Percentiles rank a stretch among this genome's conserved stretches.
Evolutionary conservation across 1,140 invertebrate species (phyloP).

Genomic region (Cardiocondyla obscurior): DNA sequence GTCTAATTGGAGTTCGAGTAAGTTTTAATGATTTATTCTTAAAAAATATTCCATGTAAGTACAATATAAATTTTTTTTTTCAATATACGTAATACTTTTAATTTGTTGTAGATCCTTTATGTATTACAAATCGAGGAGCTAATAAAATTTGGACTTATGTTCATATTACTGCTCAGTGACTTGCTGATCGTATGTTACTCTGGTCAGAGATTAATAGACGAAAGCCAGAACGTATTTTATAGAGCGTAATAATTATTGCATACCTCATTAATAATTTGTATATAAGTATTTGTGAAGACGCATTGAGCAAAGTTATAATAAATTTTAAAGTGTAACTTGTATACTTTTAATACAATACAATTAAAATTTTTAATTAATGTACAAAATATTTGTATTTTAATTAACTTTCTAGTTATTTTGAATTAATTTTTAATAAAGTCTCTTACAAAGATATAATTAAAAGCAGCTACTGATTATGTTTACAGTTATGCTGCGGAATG

Average conservation of each 20-base stretch:
- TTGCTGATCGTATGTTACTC: slow-evolving; percentile 22
- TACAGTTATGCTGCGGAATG: slow-evolving; percentile 17
- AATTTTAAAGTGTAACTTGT: background rate
- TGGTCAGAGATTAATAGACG: slow-evolving; percentile 25
- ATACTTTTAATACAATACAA: background rate
- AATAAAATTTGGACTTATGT: background rate
- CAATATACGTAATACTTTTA: background rate
- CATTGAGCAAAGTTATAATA: too few relatives aligned
- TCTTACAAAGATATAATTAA: background rate
- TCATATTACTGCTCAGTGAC: background rate
- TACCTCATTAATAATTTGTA: too few relatives aligned
- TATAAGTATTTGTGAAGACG: too few relatives aligned
- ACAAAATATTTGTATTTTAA: too few relatives aligned
- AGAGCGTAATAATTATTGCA: slow-evolving; percentile 7
- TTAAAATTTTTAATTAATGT: background rate
- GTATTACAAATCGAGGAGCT: background rate
- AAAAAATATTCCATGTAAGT: background rate
- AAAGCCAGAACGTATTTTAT: slow-evolving; percentile 22
- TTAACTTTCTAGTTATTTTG: background rate
- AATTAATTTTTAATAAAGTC: background rate
- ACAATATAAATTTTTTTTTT: too few relatives aligned
- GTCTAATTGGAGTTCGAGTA: background rate
- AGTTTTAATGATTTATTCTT: background rate
- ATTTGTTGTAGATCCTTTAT: slow-evolving; percentile 16
- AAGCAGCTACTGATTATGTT: background rate